Evolutionary conservation across 1,140 invertebrate species (phyloP), one percentile per base, ranked within the genome.

Genomic region (Cotesia glomerata): DNA sequence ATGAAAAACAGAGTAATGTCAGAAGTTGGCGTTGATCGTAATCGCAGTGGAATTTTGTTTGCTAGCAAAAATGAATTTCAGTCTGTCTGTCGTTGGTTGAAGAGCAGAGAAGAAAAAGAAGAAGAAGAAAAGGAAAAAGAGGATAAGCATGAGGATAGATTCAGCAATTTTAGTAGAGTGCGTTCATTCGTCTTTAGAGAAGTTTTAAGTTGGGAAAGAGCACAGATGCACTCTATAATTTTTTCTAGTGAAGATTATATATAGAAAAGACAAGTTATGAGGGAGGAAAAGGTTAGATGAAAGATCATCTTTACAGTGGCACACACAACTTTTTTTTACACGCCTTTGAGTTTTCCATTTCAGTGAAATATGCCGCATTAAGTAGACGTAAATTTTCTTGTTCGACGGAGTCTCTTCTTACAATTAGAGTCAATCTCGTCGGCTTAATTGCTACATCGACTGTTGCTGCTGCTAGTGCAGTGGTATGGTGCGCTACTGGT

Each of bases 381-480:
- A 18, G 52, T 56, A 56, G 52, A 56, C n/a, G 39, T 45, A 5
- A 45, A 45, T 45, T 45, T 45, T 45, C 39, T 45, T 34, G 16
- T 59, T 18, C 26, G 18, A 58, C 26, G 66, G 36, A 26, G 14
- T 58, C 36, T 26, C n/a, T 69, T 8, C 13, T 59, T n/a, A 56
- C 54, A 69, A 59, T 69, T 69, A 69, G n/a, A 69, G 54, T 69
- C 54, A 69, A 59, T 69, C 67, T 45, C 56, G 67, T 59, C 36
- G n/a, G 5, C n/a, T 36, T 69, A 69, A 69, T 69, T 69, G 67
- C 34, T 32, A 36, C 18, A 61, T 59, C 67, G 56, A 36, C 35
- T 5, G 56, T 45, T 68, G 11, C 39, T 45, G 39, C 39, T 45
- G 4, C 39, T 45, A 11, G 7, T 26, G 26, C 26, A 26, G 26